Base-by-base conservation (phyloP, 2,797 vertebrate species). In the Glossophaga mutica region DNA sequence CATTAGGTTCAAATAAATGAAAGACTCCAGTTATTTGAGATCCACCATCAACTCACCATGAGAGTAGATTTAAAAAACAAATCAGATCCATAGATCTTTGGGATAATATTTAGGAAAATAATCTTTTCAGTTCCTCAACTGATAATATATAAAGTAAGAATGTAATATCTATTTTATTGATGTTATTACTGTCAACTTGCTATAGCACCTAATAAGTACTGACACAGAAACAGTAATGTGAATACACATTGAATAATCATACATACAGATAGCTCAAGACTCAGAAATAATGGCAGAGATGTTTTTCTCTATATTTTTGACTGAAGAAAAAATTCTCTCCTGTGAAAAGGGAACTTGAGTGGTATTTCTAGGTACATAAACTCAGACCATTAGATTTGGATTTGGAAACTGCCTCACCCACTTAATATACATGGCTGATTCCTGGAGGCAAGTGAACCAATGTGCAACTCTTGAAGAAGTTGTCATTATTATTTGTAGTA, bases 1-100 rank as follows among this genome's bases (percentile, higher is more conserved):
- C 4, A 29, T 87, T 59, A 82, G 12, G 1, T 91, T 95, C 29
- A 57, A 70, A 70, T 79, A 39, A 94, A 77, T 82, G 59, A 78
- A 92, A 67, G 8, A 83, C 18, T 26, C 6, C 34, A n/a, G 2
- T 44, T 67, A 59, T 68, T 86, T 32, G 19, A 76, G 12, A 34
- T 44, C 2, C 29, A 42, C 2, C 14, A 22, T 83, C 12, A 52
- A 42, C 9, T 42, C 88, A 79, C 4, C 12, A 0, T n/a, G 11
- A 86, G 11, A 71, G 4, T 3, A 37, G 18, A 44, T 44, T 77
- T 11, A 50, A 50, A 44, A 83, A 62, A 62, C 22, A 74, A 46
- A 68, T 46, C 14, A 70, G 19, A 32, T 42, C 18, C 9, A 70
- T 74, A 90, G 62, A 1, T 8, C 16, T n/a, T 0, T 37, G 12